Evolutionary conservation across 2,797 vertebrate species (phyloP).

Genomic region (Podarcis siculus): DNA sequence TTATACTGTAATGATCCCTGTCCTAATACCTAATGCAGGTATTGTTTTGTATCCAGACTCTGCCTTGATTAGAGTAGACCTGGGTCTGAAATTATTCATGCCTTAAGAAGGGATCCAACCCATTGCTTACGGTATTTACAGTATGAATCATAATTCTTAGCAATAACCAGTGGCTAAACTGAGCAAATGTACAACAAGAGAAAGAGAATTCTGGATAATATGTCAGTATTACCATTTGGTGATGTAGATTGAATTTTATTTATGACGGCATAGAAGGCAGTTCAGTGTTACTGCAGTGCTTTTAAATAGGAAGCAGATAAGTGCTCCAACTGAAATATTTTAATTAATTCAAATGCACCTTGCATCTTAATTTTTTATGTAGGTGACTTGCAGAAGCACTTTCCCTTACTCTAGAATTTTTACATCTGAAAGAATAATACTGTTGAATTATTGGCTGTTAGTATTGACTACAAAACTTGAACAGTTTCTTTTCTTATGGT

Average conservation of each 20-base stretch:
- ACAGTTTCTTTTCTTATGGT: neutral
- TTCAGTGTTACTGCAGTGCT: conserved; percentile 13
- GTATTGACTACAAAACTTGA: neutral
- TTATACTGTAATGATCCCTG: neutral
- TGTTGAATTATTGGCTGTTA: neutral
- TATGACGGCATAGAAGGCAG: neutral
- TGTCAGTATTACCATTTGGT: neutral
- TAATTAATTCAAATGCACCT: conserved; percentile 41
- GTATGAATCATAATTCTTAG: conserved; percentile 11
- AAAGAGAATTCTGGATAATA: conserved; percentile 14
- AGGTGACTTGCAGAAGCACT: conserved; percentile 1
- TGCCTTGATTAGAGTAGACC: too few species aligned
- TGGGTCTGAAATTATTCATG: too few species aligned
- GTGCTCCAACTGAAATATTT: conserved; percentile 36
- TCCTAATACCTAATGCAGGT: conserved; percentile 23
- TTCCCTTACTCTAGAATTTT: neutral
- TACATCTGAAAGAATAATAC: neutral
- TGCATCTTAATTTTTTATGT: conserved; percentile 35
- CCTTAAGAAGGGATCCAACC: too few species aligned
- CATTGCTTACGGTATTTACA: neutral
- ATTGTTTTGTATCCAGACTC: neutral
- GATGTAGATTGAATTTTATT: conserved; percentile 16
- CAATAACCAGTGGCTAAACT: neutral
- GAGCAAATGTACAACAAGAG: neutral
- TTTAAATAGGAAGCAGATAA: conserved; percentile 39